Evolutionary conservation across 2,113 vertebrate species (phyloP).

Genomic region (Takifugu bimaculatus): DNA sequence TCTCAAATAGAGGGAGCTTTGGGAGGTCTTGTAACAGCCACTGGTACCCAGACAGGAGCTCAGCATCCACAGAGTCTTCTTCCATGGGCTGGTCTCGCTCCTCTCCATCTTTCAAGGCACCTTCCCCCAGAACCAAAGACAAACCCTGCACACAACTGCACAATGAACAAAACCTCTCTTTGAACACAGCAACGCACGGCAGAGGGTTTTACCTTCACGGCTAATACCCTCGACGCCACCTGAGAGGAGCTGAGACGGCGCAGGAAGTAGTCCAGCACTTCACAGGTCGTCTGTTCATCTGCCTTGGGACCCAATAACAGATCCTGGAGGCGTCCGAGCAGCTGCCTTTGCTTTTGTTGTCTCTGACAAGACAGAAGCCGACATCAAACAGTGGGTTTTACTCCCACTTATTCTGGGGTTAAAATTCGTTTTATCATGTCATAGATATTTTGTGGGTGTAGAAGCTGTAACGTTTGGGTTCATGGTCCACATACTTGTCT

Average conservation of each 20-base stretch:
- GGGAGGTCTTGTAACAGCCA: conserved; percentile 93
- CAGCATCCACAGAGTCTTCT: conserved; percentile 83
- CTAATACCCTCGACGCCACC: conserved; percentile 90
- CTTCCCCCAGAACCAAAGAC: conserved; percentile 89
- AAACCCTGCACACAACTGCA: conserved; percentile 78
- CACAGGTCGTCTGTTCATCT: conserved; percentile 93
- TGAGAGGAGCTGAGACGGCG: conserved; percentile 93
- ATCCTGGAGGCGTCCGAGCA: conserved; percentile 92
- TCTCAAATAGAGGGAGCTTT: conserved; percentile 88
- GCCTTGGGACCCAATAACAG: conserved; percentile 90
- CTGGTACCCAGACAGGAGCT: conserved; percentile 87
- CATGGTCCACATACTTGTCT: conserved; percentile 79
- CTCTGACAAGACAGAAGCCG: conserved; percentile 72
- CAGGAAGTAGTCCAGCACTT: conserved; percentile 97
- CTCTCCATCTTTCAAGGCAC: conserved; percentile 84
- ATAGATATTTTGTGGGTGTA: not conserved
- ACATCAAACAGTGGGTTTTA: not conserved
- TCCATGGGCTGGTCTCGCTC: conserved; percentile 90
- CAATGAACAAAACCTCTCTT: not conserved
- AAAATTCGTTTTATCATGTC: not conserved
- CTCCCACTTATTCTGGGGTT: not conserved
- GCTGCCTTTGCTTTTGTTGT: conserved; percentile 93
- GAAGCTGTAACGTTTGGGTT: not conserved
- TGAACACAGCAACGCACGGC: not conserved
- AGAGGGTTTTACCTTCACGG: conserved; percentile 85